These are phyloP conservation scores for Molorchus minor DNA, from an alignment of 2,888 invertebrate species.

Conservation along the genomic window DNA sequence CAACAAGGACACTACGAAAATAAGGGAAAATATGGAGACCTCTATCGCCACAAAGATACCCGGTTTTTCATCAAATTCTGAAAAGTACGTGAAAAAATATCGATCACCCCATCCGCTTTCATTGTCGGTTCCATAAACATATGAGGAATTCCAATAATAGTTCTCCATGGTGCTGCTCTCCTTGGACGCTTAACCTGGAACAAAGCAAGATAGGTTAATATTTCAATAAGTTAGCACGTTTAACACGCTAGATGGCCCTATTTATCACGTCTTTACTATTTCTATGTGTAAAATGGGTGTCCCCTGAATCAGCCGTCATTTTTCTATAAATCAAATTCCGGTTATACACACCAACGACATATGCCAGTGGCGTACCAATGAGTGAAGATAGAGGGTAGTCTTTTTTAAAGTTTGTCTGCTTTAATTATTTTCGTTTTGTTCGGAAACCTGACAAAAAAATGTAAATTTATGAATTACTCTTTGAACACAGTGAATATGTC, in stretches of 20 bases:
- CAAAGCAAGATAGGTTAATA: neutral
- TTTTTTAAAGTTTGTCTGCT: too few species aligned
- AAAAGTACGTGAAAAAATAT: slow-evolving; percentile 68
- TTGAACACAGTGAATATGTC: too few species aligned
- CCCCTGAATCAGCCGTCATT: too few species aligned
- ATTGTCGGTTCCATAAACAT: slow-evolving; percentile 64
- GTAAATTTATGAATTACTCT: too few species aligned
- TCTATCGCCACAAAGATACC: slow-evolving; percentile 60
- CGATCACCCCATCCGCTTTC: slow-evolving; percentile 65
- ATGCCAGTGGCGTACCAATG: too few species aligned
- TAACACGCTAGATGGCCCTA: neutral
- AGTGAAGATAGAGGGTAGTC: too few species aligned
- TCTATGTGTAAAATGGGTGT: too few species aligned
- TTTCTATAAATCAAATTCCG: too few species aligned
- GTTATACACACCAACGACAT: too few species aligned
- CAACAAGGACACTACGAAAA: slow-evolving; percentile 63
- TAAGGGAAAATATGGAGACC: slow-evolving; percentile 56
- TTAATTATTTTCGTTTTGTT: too few species aligned
- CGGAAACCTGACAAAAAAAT: too few species aligned
- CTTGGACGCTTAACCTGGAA: neutral
- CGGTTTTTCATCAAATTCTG: slow-evolving; percentile 63
- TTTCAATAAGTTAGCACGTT: neutral
- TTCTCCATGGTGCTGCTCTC: slow-evolving; percentile 31
- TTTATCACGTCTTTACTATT: too few species aligned
- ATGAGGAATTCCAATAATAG: slow-evolving; percentile 62